Conservation (phyloP, 2,797 vertebrate species). For the Aplochiton taeniatus region DNA sequence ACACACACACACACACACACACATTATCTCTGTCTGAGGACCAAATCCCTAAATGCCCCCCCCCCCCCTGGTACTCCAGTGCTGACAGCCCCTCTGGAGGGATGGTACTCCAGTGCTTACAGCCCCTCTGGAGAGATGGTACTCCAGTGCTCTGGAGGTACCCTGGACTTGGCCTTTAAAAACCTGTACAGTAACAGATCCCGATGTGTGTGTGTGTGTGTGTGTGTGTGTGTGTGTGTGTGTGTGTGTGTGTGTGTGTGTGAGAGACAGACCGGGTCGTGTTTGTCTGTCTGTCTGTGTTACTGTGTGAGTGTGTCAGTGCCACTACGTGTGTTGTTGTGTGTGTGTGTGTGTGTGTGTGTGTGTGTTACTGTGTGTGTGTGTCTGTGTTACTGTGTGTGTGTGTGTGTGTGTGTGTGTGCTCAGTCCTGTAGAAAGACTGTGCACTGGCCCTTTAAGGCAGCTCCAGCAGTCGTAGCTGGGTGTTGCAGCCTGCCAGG, state of each 20-base stretch:
- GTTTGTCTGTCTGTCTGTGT: slow-evolving; percentile 37
- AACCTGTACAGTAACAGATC: slow-evolving; percentile 47
- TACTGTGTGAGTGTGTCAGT: too few relatives aligned
- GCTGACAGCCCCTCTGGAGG: too few relatives aligned
- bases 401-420: slow-evolving; percentile 14
- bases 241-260: slow-evolving; percentile 37
- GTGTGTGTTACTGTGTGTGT: slow-evolving; percentile 36
- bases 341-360: not conserved
- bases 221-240: slow-evolving; percentile 33
- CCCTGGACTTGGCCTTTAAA: slow-evolving; percentile 64
- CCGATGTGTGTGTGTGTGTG: slow-evolving; percentile 23
- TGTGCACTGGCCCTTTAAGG: too few relatives aligned
- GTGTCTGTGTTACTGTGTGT: slow-evolving; percentile 41
- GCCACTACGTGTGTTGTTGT: too few relatives aligned
- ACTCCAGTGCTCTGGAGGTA: slow-evolving; percentile 26
- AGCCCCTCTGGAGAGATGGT: too few relatives aligned
- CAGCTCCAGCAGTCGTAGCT: too few relatives aligned
- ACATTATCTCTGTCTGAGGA: too few relatives aligned
- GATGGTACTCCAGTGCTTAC: too few relatives aligned
- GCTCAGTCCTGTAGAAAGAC: slow-evolving; percentile 52
- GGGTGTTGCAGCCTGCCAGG: slow-evolving; percentile 15
- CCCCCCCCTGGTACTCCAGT: too few relatives aligned
- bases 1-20: not conserved
- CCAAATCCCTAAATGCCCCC: too few relatives aligned
- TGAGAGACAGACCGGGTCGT: too few relatives aligned